These are phyloP conservation scores for Apis dorsata DNA, from an alignment of 1,140 invertebrate species.

Conservation along the genomic window DNA sequence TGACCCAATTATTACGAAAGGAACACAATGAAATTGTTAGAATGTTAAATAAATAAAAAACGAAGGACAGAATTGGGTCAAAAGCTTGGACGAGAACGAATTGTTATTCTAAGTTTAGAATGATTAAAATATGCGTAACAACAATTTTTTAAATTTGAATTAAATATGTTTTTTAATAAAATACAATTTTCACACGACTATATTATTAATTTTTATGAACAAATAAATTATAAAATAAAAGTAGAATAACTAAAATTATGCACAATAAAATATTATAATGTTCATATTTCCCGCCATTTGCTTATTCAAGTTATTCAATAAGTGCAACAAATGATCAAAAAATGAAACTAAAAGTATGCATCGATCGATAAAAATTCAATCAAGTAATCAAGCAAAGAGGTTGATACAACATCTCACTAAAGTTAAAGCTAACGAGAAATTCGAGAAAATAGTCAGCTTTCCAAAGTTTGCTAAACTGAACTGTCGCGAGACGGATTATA, in stretches of 20 bases:
- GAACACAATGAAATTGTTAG: neutral
- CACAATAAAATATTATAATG: too few relatives aligned
- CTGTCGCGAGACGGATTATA: slow-evolving; percentile 24
- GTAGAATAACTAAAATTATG: too few relatives aligned
- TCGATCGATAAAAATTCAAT: neutral
- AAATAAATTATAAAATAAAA: too few relatives aligned
- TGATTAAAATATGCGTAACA: neutral
- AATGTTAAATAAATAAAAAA: neutral
- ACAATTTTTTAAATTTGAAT: neutral
- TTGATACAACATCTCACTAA: neutral
- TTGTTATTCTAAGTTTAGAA: neutral
- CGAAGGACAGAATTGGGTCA: neutral
- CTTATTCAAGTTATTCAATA: too few relatives aligned
- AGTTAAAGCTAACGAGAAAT: neutral
- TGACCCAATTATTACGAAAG: neutral
- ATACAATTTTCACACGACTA: too few relatives aligned
- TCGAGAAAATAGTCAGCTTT: neutral
- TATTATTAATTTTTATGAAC: too few relatives aligned
- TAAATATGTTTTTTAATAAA: too few relatives aligned
- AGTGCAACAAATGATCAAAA: neutral
- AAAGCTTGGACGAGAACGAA: neutral
- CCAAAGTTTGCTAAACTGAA: neutral
- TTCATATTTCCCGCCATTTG: too few relatives aligned
- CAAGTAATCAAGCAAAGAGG: neutral
- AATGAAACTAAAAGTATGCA: neutral